phyloP scores from a whole-genome alignment of 2,888 invertebrate genomes.

The Aphidius colemani region DNA sequence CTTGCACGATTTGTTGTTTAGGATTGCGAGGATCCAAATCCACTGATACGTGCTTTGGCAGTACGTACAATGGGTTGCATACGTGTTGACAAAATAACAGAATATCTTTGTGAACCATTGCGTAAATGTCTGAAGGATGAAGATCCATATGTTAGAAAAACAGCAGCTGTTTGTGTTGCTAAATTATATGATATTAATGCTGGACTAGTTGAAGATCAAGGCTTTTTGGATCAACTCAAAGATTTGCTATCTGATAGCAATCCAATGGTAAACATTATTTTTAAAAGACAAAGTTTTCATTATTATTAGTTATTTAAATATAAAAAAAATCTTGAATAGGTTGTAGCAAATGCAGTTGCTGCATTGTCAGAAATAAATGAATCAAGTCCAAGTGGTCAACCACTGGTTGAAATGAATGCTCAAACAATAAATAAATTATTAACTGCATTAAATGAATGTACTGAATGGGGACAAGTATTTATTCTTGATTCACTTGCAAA shows the following conservation, averaged over 20 bases:
- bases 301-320: not conserved
- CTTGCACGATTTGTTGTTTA: slow-evolving; percentile 63
- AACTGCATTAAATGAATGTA: slow-evolving; percentile 98
- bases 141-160: slow-evolving; percentile 97
- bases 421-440: slow-evolving; percentile 97
- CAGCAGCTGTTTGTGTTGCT: slow-evolving; percentile 98
- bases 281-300: slow-evolving; percentile 1
- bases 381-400: slow-evolving; percentile 92
- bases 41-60: slow-evolving; percentile 95
- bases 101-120: slow-evolving; percentile 97
- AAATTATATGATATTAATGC: slow-evolving; percentile 96
- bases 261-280: slow-evolving; percentile 78
- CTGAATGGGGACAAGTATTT: slow-evolving; percentile 99
- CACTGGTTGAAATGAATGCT: slow-evolving; percentile 94
- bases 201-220: slow-evolving; percentile 74
- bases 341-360: slow-evolving; percentile 97
- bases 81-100: slow-evolving; percentile 98
- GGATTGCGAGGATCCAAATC: slow-evolving; percentile 99
- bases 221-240: slow-evolving; percentile 94
- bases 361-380: slow-evolving; percentile 98
- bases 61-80: slow-evolving; percentile 99
- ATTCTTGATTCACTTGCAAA: slow-evolving; percentile 97
- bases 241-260: slow-evolving; percentile 98
- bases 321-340: not conserved
- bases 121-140: slow-evolving; percentile 94